Conservation (phyloP, 2,888 invertebrate species). For the Zygogramma bicolorata region DNA sequence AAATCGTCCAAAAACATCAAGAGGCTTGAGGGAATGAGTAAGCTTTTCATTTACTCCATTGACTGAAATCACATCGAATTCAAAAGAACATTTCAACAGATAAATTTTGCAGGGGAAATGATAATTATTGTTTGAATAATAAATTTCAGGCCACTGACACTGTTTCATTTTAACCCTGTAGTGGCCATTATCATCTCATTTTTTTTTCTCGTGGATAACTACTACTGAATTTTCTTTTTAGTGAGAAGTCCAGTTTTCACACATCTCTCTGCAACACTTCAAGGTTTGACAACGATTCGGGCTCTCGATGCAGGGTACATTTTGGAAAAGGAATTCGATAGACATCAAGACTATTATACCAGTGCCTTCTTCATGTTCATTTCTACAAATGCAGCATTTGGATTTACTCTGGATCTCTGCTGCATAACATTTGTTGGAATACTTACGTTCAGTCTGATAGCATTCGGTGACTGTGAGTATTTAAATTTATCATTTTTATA, state of each 20-base stretch:
- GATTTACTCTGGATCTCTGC: conserved; percentile 74
- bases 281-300: conserved; percentile 88
- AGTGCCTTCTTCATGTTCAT: conserved; percentile 91
- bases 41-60: conserved; percentile 69
- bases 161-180: too few species aligned
- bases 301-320: conserved; percentile 83
- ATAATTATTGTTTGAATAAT: too few species aligned
- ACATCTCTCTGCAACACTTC: conserved; percentile 85
- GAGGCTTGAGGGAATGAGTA: conserved; percentile 83
- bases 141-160: too few species aligned
- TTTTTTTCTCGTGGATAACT: too few species aligned
- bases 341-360: conserved; percentile 83
- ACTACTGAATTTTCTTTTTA: conserved; percentile 64
- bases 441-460: conserved; percentile 75
- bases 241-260: conserved; percentile 93
- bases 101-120: too few species aligned
- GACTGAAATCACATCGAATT: too few species aligned
- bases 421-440: conserved; percentile 73
- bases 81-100: too few species aligned
- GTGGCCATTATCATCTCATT: too few species aligned
- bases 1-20: conserved; percentile 85
- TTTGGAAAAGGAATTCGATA: conserved; percentile 80
- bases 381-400: conserved; percentile 86
- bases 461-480: conserved; percentile 60
- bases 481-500: not conserved